Evolutionary conservation across 1,140 invertebrate species (phyloP), one percentile per base, ranked within the genome.

Genomic region (Trinorchestia longiramus): DNA sequence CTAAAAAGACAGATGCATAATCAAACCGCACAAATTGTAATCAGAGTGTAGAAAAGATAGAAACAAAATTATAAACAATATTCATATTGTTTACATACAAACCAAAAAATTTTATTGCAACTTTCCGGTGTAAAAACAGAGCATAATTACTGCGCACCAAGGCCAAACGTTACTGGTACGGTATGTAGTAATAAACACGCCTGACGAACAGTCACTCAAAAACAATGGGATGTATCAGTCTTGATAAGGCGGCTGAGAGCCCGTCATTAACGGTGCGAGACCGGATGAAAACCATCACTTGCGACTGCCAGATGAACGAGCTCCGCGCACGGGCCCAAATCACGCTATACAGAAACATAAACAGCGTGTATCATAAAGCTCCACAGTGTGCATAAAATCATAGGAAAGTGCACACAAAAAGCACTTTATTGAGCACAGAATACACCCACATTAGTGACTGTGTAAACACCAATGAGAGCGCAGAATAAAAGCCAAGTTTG

Each of bases 281-380:
- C 88, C 88, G 88, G 88, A 91, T 42, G 88, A 91, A 91, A 91
- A 91, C 88, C 41, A 91, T 91, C 88, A 91, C 88, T 91, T 91
- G 88, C 3, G 15, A 28, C 88, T 4, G 41, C 11, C 4, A 43
- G 19, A 91, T 42, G 36, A 42, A 91, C 62, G 15, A 77, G 28
- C 15, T 36, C 28, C 28, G 28, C 28, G 62, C 62, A 77, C 11
- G 62, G 62, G 62, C 8, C 11, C 62, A 77, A 11, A 77, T 77
- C 62, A 28, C 62, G 62, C 62, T 77, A 11, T 77, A 77, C 62
- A 77, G 62, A 36, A 77, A 77, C 62, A 77, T 36, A 36, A 77
- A 77, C 47, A 77, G 62, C 62, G 62, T 28, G 62, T 15, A 77
- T 77, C 28, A 28, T 77, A 36, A 77, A 77, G 28, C 62, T 77